A percentile compares a stretch with the other conserved stretches of the same genome.
Conservation (phyloP, 1,140 invertebrate species). For the Ceratina australensis region DNA sequence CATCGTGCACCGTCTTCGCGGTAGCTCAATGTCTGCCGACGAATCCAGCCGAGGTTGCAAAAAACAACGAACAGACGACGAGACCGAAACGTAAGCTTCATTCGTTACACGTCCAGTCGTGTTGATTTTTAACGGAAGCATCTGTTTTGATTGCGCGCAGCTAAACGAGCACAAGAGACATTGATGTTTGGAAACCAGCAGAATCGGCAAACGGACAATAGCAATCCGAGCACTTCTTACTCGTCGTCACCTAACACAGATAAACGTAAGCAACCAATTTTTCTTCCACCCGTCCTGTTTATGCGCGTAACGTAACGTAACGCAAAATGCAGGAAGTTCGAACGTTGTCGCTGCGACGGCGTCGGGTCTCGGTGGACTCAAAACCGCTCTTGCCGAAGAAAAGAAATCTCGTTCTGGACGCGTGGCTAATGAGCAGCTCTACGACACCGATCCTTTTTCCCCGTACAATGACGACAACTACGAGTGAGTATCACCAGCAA, state of each 20-base stretch:
- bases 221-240: slow-evolving; percentile 46
- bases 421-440: not conserved
- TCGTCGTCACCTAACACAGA: slow-evolving; percentile 56
- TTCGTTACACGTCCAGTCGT: not conserved
- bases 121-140: not conserved
- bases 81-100: slow-evolving; percentile 67
- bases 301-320: too few relatives aligned
- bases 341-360: slow-evolving; percentile 36
- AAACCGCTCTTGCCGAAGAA: slow-evolving; percentile 56
- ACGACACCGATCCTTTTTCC: not conserved
- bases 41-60: slow-evolving; percentile 59
- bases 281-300: not conserved
- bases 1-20: slow-evolving; percentile 56
- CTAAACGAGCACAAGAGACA: slow-evolving; percentile 76
- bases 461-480: not conserved
- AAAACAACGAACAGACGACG: slow-evolving; percentile 63
- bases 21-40: slow-evolving; percentile 59
- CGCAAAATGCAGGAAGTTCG: too few relatives aligned
- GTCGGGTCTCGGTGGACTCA: slow-evolving; percentile 63
- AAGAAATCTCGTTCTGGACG: slow-evolving; percentile 43
- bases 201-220: slow-evolving; percentile 66
- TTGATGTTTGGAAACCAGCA: slow-evolving; percentile 79
- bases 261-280: slow-evolving; percentile 67
- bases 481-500: not conserved
- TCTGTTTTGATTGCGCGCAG: slow-evolving; percentile 56